Conservation (phyloP, 2,888 invertebrate species). For the Temnothorax unifasciatus region DNA sequence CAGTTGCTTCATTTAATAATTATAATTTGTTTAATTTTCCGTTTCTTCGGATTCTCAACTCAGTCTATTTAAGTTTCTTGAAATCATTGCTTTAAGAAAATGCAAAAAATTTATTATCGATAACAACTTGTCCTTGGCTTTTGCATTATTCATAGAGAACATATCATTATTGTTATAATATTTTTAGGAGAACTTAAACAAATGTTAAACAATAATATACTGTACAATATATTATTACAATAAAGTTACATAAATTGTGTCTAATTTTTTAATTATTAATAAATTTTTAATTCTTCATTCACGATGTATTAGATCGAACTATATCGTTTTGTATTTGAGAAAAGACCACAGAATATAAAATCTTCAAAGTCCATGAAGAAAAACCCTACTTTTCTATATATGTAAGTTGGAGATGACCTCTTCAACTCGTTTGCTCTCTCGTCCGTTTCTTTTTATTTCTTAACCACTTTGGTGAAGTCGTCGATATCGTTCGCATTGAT, state of each 20-base stretch:
- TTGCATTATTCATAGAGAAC: background rate
- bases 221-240: too few relatives aligned
- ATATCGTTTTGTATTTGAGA: background rate
- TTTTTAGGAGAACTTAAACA: background rate
- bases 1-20: background rate
- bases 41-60: background rate
- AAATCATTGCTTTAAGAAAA: background rate
- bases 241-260: background rate
- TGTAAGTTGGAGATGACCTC: slow-evolving; percentile 26
- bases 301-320: background rate
- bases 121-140: background rate
- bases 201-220: background rate
- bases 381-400: background rate
- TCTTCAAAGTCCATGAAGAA: background rate
- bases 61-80: background rate
- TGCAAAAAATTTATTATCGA: background rate
- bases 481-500: slow-evolving; percentile 59
- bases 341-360: background rate
- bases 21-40: background rate
- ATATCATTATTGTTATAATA: background rate
- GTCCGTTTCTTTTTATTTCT: slow-evolving; percentile 50
- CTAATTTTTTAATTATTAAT: background rate
- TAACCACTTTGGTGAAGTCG: slow-evolving; percentile 59
- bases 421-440: background rate
- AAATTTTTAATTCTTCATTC: background rate